Evolutionary conservation across 1,140 invertebrate genomes (phyloP), one percentile per base, ranked within the genome.

Genomic region (Aphelenchoides avenae): DNA sequence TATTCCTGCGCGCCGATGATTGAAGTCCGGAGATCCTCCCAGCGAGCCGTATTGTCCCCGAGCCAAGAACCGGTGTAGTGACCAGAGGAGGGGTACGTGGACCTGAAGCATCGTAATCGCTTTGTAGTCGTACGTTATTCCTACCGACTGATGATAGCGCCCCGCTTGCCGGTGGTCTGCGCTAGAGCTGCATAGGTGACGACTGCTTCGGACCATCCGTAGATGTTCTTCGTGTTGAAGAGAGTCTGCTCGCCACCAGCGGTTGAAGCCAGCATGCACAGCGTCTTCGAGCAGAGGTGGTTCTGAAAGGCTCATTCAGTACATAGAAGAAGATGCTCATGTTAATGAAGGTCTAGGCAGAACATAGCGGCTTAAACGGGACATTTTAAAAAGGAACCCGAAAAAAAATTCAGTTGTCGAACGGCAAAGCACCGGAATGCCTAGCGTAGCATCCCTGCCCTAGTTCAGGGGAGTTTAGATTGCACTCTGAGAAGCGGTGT

Each of bases 1-100:
- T 87, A 89, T 67, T 84, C 85, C 42, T 43, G 54, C 5, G 60
- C 74, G 9, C 71, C 71, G 30, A 75, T 77, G 26, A 84, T 78
- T 11, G 81, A 79, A 34, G 64, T 73, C 34, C 66, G 63, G 46
- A 84, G 57, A 60, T 83, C 77, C 5, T 70, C 58, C 82, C 81
- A 84, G 7, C 66, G 61, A 4, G 79, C 78, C 1, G 52, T 70
- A 64, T 84, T 82, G 79, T 90, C 88, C 0, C 91, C 91, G 57
- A 87, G 86, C 91, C 91, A 95, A 79, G 91, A 88, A 11, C 87
- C 89, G n/a, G 85, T 84, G 78, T 84, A 89, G 52, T 82, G 80
- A 15, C 90, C 90, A 57, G 84, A 82, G 5, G 89, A 87, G n/a
- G n/a, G n/a, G n/a, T n/a, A n/a, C n/a, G n/a, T n/a, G n/a, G n/a